Base-by-base conservation (phyloP, 2,797 vertebrate species). In the Sebastes kiyomatsui region DNA sequence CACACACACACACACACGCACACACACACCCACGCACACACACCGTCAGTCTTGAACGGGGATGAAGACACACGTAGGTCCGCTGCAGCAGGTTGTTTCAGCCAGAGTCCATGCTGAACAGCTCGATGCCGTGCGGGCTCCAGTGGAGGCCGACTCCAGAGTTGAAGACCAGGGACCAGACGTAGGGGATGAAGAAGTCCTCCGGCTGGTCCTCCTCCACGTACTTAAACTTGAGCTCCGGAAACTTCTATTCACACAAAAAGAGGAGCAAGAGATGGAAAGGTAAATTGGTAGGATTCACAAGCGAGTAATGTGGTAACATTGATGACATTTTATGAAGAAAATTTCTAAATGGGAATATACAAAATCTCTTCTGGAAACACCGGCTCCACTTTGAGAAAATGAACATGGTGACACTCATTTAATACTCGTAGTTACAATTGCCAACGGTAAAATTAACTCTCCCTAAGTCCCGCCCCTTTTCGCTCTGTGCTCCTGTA, bases 141-240 rank as follows among this genome's bases (percentile, higher is more conserved):
- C 98, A 99, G 90, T 97, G 95, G 27, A 99, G 96, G 27, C 97
- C 97, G 1, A 97, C 96, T 0, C 96, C 98, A 0, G 98, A 97
- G 93, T 97, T 98, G 94, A 98, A 99, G 60, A 99, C 97, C 89
- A 99, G 94, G 3, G 98, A 99, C 98, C 98, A 99, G 46, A 98
- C 97, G 0, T 99, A 99, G 0, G 98, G 98, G 93, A 99, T 97
- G 94, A 99, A 99, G 93, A 99, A 99, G 82, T 99, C 98, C 87
- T 99, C 98, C 0, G 98, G 98, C 88, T 99, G 97, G 88, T 99
- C 98, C 83, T 99, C 98, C 89, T 99, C 98, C 90, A 99, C 98
- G 0, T 99, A 99, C 83, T 99, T 99, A 81, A 99, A 99, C 92
- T 99, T 99, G 83, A 99, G 93, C 91, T 99, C 98, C 0, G 98